Conservation (phyloP, 2,888 invertebrate genomes). For the Erannis defoliaria region DNA sequence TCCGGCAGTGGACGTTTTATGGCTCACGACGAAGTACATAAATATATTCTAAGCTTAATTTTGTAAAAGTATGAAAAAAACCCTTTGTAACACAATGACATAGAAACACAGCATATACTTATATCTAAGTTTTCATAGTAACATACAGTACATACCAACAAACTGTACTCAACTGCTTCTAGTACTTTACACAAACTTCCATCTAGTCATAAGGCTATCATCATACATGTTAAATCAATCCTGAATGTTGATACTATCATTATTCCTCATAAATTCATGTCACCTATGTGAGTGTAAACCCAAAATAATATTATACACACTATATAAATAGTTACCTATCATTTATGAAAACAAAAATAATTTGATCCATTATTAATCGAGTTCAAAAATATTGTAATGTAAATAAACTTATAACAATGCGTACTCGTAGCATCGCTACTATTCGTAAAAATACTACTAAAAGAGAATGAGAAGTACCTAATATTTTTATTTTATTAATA, state of each 20-base stretch:
- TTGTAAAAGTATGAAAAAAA: neutral
- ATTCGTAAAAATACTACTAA: neutral
- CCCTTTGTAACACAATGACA: neutral
- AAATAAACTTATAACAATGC: neutral
- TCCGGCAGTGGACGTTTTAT: too few relatives aligned
- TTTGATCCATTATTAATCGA: neutral
- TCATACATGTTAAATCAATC: neutral
- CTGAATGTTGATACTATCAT: neutral
- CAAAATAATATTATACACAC: neutral
- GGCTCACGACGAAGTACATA: too few relatives aligned
- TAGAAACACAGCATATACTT: neutral
- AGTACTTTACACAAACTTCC: neutral
- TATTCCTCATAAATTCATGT: conserved; percentile 1
- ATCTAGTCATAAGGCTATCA: conserved; percentile 1
- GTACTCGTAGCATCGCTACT: neutral
- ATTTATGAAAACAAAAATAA: neutral
- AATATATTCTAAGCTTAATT: too few relatives aligned
- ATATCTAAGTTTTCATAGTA: neutral
- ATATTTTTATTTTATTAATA: too few relatives aligned
- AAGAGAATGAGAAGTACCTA: too few relatives aligned
- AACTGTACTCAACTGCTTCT: neutral
- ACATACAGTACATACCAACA: neutral
- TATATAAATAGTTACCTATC: neutral
- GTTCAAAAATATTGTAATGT: neutral
- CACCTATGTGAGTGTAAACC: neutral